These are phyloP conservation scores for Phyllotreta cruciferae DNA, from an alignment of 2,888 invertebrate genomes.

Conservation along the genomic window DNA sequence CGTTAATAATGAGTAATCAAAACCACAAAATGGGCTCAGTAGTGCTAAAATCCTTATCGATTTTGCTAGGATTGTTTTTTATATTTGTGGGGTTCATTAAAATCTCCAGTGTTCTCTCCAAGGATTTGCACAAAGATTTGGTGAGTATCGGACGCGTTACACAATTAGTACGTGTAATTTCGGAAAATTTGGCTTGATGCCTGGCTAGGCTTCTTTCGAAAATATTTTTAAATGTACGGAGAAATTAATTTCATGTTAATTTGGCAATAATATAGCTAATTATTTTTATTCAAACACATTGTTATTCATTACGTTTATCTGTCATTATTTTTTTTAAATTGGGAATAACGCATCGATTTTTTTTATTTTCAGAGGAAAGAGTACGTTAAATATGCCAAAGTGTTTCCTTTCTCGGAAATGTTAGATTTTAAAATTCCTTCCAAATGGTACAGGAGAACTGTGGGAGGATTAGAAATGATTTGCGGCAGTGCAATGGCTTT, in stretches of 20 bases:
- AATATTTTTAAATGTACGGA: constrained; percentile 43
- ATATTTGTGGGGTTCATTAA: constrained; percentile 94
- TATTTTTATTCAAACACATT: no score
- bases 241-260: constrained; percentile 35
- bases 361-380: constrained; percentile 81
- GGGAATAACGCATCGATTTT: background rate
- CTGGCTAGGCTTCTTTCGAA: constrained; percentile 51
- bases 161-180: constrained; percentile 38
- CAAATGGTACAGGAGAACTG: constrained; percentile 88
- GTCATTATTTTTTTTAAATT: constrained; percentile 3
- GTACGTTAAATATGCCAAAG: constrained; percentile 95
- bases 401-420: constrained; percentile 82
- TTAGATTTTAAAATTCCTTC: constrained; percentile 88
- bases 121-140: constrained; percentile 96
- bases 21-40: constrained; percentile 69
- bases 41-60: constrained; percentile 88
- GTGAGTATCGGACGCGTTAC: constrained; percentile 65
- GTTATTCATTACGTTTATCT: no score
- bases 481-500: constrained; percentile 84
- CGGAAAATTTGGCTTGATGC: constrained; percentile 54
- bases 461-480: constrained; percentile 83
- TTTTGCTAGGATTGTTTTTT: constrained; percentile 92
- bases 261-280: background rate
- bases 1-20: constrained; percentile 32
- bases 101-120: constrained; percentile 88